Base-by-base conservation (phyloP, 2,113 vertebrate species). In the Perca fluviatilis region DNA sequence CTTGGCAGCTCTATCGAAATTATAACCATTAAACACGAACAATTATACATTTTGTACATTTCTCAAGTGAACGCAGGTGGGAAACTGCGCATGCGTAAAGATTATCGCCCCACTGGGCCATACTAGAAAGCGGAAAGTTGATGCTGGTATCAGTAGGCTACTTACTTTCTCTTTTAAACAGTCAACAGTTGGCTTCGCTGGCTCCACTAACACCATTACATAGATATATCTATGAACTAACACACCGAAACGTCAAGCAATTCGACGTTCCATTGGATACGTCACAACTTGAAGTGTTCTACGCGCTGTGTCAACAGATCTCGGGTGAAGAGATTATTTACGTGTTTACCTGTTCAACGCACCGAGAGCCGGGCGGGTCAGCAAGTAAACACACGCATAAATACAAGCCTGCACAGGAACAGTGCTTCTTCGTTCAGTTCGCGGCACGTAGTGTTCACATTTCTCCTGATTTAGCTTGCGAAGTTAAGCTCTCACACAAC, bases 71-170 rank as follows among this genome's bases (percentile, higher is more conserved):
- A 57, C n/a, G 30, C 47, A 62, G 3, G 19, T 11, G n/a, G 6
- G 0, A 16, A 53, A 64, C 49, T 0, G 77, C 88, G 88, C 86
- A 86, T 78, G 88, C 77, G 88, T 60, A 12, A 4, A 21, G 72
- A 73, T 74, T 77, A 66, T 25, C 63, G 0, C 15, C 40, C 11
- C 4, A 0, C 8, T 33, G 15, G 6, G 1, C 21, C 6, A 2
- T 10, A 19, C 0, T 3, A 0, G 14, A 15, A 14, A 51, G 27
- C 46, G 7, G n/a, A 2, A 23, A 12, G n/a, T 46, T 40, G 10
- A 27, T 18, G 27, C 67, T 74, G 69, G 25, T 4, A 2, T 63
- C 7, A n/a, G 3, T 4, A 11, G 6, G 5, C 51, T 21, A 2
- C 57, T 65, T 15, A 54, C 40, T 7, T 62, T 51, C 2, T 46